phyloP scores from a whole-genome alignment of 2,797 vertebrate genomes.

The Enteromius paludinosus region DNA sequence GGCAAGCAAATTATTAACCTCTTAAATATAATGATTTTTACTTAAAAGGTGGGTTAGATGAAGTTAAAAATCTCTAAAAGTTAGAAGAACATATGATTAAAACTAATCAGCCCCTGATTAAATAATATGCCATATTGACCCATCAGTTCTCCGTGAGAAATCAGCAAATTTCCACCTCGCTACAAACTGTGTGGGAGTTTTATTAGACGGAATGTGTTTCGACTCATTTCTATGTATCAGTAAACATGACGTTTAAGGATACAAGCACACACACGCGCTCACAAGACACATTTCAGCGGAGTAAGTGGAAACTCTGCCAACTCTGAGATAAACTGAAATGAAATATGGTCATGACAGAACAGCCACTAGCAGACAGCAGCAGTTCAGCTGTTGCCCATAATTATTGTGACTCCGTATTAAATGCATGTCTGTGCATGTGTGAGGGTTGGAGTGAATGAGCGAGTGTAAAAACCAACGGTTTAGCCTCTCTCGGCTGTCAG shows the following conservation, averaged over 20 bases:
- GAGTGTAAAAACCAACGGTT: neutral
- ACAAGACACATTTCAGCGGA: conserved; percentile 29
- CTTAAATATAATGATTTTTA: neutral
- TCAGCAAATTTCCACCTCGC: neutral
- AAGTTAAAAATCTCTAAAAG: neutral
- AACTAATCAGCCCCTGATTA: neutral
- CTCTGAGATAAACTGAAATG: conserved; percentile 44
- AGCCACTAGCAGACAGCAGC: conserved; percentile 33
- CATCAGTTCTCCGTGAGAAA: neutral
- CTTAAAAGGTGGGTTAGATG: neutral
- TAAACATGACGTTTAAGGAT: conserved; percentile 39
- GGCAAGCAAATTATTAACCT: neutral
- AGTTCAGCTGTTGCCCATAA: conserved; percentile 32
- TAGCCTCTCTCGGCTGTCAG: conserved; percentile 1
- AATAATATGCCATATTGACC: conserved; percentile 4
- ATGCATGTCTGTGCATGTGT: conserved; percentile 39
- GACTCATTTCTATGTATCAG: conserved; percentile 24
- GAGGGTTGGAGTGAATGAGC: conserved; percentile 11
- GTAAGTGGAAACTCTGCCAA: conserved; percentile 40
- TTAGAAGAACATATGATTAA: neutral
- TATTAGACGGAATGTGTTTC: conserved; percentile 19
- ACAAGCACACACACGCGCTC: neutral
- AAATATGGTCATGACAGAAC: conserved; percentile 43
- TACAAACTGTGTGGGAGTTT: conserved; percentile 18
- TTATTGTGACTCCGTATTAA: conserved; percentile 41